Conservation (phyloP, 2,888 invertebrate species). For the Zhengitettix transpicula region DNA sequence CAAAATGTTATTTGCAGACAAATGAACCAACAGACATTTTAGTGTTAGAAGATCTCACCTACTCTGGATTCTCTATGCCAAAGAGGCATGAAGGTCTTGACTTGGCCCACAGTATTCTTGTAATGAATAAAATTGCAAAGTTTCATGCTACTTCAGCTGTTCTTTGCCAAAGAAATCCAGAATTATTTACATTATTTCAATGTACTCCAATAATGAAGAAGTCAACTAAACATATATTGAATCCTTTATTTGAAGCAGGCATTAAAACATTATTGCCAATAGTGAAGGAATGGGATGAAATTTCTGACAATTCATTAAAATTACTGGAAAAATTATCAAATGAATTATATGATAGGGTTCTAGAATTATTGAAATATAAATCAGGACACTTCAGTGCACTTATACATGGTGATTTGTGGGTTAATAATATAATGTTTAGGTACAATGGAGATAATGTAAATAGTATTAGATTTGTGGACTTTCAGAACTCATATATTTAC, state of each 20-base stretch:
- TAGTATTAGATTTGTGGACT: slow-evolving; percentile 7
- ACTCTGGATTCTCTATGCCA: not conserved
- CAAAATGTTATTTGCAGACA: no score
- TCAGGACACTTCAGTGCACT: not conserved
- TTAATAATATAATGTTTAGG: slow-evolving; percentile 9
- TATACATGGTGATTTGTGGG: slow-evolving; percentile 9
- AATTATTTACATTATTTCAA: not conserved
- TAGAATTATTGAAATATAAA: not conserved
- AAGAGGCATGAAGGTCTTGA: not conserved
- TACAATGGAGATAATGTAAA: not conserved
- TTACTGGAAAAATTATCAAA: not conserved
- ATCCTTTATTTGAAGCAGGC: not conserved
- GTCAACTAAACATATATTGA: not conserved
- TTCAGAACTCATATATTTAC: not conserved
- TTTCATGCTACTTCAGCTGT: not conserved
- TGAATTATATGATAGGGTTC: not conserved
- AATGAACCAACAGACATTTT: no score
- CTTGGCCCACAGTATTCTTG: not conserved
- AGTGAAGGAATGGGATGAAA: not conserved
- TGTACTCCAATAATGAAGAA: not conserved
- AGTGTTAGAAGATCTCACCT: slow-evolving; percentile 1
- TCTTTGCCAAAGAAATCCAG: not conserved
- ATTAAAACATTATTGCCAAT: not conserved
- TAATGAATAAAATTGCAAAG: not conserved
- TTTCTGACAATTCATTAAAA: not conserved